Evolutionary conservation across 2,113 vertebrate genomes (phyloP).

Genomic region (Channa maculata): DNA sequence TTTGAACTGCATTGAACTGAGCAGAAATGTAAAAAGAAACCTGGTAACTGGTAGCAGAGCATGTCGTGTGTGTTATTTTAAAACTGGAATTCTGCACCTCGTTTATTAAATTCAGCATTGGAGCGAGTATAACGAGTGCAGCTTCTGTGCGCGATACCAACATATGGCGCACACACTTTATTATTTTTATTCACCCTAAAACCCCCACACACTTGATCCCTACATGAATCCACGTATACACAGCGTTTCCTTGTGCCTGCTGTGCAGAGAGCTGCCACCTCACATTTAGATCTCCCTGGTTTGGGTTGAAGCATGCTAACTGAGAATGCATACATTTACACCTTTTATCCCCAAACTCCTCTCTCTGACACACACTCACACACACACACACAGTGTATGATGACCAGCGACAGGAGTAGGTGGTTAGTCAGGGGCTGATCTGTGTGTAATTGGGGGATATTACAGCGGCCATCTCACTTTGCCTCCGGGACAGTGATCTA

Average conservation of each 20-base stretch:
- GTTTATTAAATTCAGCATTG: neutral
- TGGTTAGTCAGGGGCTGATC: constrained; percentile 78
- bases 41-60: too few relatives aligned
- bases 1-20: too few relatives aligned
- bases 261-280: constrained; percentile 72
- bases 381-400: constrained; percentile 69
- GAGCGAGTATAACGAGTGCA: neutral
- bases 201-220: neutral
- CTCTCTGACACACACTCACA: constrained; percentile 47
- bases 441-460: constrained; percentile 85
- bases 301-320: constrained; percentile 67
- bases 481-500: constrained; percentile 81
- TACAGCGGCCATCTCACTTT: constrained; percentile 81
- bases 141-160: neutral
- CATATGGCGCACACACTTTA: neutral
- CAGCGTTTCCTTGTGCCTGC: constrained; percentile 41
- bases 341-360: constrained; percentile 31
- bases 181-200: neutral
- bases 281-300: constrained; percentile 69
- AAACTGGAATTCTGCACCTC: neutral
- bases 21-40: too few relatives aligned
- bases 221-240: too few relatives aligned
- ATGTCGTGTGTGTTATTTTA: too few relatives aligned
- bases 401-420: constrained; percentile 76
- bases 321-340: constrained; percentile 63